Evolutionary conservation across 1,140 invertebrate species (phyloP), one percentile per base, ranked within the genome.

Genomic region (Trachymyrmex cornetzi): DNA sequence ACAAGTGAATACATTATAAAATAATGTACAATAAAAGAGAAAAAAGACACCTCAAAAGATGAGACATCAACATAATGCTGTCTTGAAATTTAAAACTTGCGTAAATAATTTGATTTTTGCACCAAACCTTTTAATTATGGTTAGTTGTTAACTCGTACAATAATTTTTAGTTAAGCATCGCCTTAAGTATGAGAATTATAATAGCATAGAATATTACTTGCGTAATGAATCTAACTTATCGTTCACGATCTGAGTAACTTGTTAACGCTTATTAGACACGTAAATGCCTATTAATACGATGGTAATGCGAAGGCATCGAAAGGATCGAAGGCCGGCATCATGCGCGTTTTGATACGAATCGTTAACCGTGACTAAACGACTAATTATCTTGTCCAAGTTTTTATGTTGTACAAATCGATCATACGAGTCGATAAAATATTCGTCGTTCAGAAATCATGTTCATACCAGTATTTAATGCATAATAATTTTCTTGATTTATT

Each of bases 221-320:
- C 80, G 80, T 75, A 75, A 84, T 84, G 80, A 84, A 84, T 9
- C 38, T 34, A 84, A 74, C 80, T 84, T 84, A 84, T 84, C 80
- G 80, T 34, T 19, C 80, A n/a, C 50, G 69, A 84, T 84, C 80
- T 48, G 69, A 84, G 38, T 61, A 84, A 84, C 80, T 84, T 74
- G 80, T 84, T 84, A 84, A 84, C 80, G 80, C 80, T 84, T 84
- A 84, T 84, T 84, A 84, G 80, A 84, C 80, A 74, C 55, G 55
- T 84, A 84, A 84, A 75, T 84, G 80, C 80, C 44, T 75, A 84
- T 84, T 84, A 84, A 84, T 84, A 63, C 69, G 80, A 74, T 48
- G 80, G 69, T 84, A 75, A 74, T 72, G 80, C 53, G 67, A 82
- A 84, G 38, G 80, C 55, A 84, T 84, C 80, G 80, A 75, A 74